Base-by-base conservation (phyloP, 1,140 invertebrate species). In the Rhopalosiphum padi region DNA sequence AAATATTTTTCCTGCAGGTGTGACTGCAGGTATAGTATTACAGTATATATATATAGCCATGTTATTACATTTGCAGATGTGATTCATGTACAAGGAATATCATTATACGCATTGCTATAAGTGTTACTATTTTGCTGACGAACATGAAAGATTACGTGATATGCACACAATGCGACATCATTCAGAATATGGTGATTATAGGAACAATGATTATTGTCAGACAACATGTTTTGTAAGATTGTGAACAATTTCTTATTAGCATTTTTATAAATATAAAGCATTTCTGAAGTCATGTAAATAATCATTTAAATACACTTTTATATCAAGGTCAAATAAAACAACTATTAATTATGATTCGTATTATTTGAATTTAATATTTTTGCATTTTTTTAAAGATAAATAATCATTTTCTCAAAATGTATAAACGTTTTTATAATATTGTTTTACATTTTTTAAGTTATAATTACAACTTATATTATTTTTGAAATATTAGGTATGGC, bases 71-170 rank as follows among this genome's bases (percentile, higher is more conserved):
- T 77, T 91, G 82, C 60, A 91, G 51, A 90, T 51, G 53, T 90
- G 55, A 82, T 82, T 91, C 41, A 35, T 82, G 43, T 91, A 91
- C 53, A 77, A 91, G 68, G 90, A 91, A 82, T 91, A 91, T 37
- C n/a, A 83, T 92, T 35, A 51, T 91, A 91, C 41, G 30, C n/a
- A 82, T 60, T 90, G 51, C 4, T 91, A 25, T 85, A 48, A 91
- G 90, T 91, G 90, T 83, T 92, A 92, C 90, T 77, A 92, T 92
- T 92, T 92, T 92, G 68, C 90, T 92, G 90, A 92, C 68, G 43
- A 83, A 92, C 68, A 92, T 83, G 90, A 83, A 83, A 83, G 46
- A 92, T 92, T 92, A 92, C 90, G 68, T 92, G 90, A 92, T 92
- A 92, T 51, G 41, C 51, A 82, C 46, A 92, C 90, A 92, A 92